Percentiles rank a stretch among this genome's conserved stretches.
Conservation (phyloP, 2,113 vertebrate genomes). For the Oreocharis arfaki region DNA sequence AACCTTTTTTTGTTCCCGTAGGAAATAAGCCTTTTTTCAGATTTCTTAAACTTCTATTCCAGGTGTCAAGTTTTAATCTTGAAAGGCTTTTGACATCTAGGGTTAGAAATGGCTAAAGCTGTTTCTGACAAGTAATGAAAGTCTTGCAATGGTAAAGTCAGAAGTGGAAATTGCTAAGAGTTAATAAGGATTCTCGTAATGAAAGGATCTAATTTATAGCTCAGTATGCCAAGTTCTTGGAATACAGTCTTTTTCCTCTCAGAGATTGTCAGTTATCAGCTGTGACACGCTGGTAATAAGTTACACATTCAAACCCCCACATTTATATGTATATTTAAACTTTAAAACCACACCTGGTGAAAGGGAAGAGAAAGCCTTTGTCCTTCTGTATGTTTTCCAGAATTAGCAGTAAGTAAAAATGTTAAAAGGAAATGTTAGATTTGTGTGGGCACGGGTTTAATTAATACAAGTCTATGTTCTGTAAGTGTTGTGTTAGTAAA, state of each 20-base stretch:
- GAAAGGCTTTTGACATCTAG: not conserved
- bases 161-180: not conserved
- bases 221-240: not conserved
- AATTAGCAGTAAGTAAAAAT: not conserved
- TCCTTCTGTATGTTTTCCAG: not conserved
- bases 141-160: not conserved
- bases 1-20: not conserved
- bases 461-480: conserved; percentile 33
- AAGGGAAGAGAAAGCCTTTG: conserved; percentile 10
- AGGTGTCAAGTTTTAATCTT: not conserved
- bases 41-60: not conserved
- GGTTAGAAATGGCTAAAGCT: not conserved
- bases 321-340: not conserved
- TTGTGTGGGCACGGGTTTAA: conserved; percentile 56
- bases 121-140: not conserved
- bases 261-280: not conserved
- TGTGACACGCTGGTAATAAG: not conserved
- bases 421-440: conserved; percentile 44
- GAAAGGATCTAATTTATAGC: not conserved
- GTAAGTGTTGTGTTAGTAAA: conserved; percentile 49
- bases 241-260: not conserved
- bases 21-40: not conserved
- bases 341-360: not conserved
- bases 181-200: not conserved
- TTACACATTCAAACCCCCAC: not conserved